phyloP scores from a whole-genome alignment of 1,140 invertebrate genomes.

The Pteromalus puparum region DNA sequence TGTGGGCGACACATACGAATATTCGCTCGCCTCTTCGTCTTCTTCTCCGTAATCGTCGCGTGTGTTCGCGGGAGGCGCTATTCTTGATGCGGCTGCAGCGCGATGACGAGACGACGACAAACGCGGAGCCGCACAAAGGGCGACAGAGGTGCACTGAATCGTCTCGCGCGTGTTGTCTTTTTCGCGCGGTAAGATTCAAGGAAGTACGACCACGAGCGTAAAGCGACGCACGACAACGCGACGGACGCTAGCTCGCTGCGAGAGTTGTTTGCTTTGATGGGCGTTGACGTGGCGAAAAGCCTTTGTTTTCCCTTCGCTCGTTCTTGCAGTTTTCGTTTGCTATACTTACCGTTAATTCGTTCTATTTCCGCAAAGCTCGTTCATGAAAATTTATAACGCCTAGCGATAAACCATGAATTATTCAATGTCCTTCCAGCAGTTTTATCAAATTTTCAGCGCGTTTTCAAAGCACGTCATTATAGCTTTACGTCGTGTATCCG shows the following conservation, averaged over 20 bases:
- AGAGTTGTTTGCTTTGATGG: slow-evolving; percentile 1
- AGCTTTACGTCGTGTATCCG: not conserved
- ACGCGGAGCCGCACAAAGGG: not conserved
- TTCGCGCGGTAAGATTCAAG: not conserved
- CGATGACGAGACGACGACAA: slow-evolving; percentile 70
- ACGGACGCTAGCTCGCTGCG: not conserved
- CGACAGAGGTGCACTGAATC: not conserved
- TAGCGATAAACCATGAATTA: too few species aligned
- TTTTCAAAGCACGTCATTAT: not conserved
- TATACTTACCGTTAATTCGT: too few species aligned
- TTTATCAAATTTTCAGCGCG: not conserved
- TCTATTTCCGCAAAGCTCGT: too few species aligned
- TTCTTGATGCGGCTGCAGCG: slow-evolving; percentile 72
- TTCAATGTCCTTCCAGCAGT: too few species aligned
- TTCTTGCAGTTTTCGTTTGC: too few species aligned
- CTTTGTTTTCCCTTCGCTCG: not conserved
- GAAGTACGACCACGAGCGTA: not conserved
- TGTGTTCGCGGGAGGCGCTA: not conserved
- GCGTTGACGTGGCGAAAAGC: slow-evolving; percentile 12
- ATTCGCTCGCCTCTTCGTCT: slow-evolving; percentile 70
- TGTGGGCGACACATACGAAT: not conserved
- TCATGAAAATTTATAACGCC: too few species aligned
- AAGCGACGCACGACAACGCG: not conserved
- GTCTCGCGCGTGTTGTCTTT: not conserved
- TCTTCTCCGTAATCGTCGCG: slow-evolving; percentile 62